Evolutionary conservation across 2,113 vertebrate species (phyloP).

Genomic region (Serilophus lunatus): DNA sequence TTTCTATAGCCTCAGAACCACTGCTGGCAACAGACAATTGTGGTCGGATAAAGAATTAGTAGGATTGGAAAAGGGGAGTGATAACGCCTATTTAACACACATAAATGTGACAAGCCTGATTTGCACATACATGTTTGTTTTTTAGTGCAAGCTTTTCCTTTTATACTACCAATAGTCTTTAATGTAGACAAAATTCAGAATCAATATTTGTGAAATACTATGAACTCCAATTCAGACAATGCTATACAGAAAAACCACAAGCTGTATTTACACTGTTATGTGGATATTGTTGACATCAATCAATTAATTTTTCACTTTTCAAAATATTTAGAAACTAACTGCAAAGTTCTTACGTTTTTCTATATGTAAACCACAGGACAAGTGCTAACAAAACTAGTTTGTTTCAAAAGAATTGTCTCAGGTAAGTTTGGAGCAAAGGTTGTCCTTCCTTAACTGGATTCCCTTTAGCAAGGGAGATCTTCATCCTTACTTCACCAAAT

Average conservation of each 20-base stretch:
- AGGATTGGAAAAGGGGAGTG: background rate
- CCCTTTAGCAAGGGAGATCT: background rate
- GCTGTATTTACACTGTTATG: background rate
- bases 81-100: background rate
- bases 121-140: fast-evolving
- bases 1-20: conserved; percentile 1
- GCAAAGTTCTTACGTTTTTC: background rate
- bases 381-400: background rate
- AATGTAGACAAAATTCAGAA: background rate
- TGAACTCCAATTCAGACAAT: background rate
- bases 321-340: background rate
- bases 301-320: background rate
- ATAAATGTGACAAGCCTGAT: background rate
- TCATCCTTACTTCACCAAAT: background rate
- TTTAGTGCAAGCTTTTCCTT: background rate
- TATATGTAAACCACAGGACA: background rate
- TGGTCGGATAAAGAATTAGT: background rate
- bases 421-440: background rate
- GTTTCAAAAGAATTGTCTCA: background rate
- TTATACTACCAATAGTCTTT: background rate
- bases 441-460: background rate
- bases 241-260: background rate
- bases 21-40: background rate
- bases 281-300: background rate
- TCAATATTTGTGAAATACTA: background rate